These are phyloP conservation scores for Coenonympha arcania DNA, from an alignment of 2,888 invertebrate species.

Conservation along the genomic window DNA sequence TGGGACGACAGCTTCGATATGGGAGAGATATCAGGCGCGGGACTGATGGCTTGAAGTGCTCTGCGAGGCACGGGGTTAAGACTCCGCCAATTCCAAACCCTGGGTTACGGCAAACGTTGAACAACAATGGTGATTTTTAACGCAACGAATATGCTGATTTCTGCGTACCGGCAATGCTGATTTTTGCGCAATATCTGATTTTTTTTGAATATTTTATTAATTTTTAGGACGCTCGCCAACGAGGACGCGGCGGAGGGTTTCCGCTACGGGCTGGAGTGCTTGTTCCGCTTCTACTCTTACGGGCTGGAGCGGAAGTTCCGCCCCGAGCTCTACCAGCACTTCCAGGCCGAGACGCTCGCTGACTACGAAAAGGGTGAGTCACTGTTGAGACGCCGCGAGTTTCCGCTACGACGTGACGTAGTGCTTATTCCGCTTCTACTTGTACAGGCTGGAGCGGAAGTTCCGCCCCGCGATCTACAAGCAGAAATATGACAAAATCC, in stretches of 20 bases:
- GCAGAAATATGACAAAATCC: no score
- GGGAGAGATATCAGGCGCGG: no score
- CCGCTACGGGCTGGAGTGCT: slow-evolving; percentile 88
- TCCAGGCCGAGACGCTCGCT: slow-evolving; percentile 91
- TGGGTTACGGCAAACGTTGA: no score
- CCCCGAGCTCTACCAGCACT: slow-evolving; percentile 95
- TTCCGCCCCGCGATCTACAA: slow-evolving; percentile 96
- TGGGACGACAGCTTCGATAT: no score
- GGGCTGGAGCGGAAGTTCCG: slow-evolving; percentile 97
- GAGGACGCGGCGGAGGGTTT: slow-evolving; percentile 93
- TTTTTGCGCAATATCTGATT: no score
- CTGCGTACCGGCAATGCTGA: no score
- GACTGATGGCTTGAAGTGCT: no score
- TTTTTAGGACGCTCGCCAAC: slow-evolving; percentile 83
- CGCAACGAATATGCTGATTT: no score
- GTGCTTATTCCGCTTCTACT: slow-evolving; percentile 95
- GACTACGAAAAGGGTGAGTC: slow-evolving; percentile 91
- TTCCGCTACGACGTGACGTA: slow-evolving; percentile 92
- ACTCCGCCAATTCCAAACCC: no score
- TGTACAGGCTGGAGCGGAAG: slow-evolving; percentile 97
- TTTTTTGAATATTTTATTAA: no score
- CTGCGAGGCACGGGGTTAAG: no score
- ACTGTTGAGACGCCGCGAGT: slow-evolving; percentile 94
- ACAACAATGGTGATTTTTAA: no score
- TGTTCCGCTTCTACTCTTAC: slow-evolving; percentile 98